These are phyloP conservation scores for Catocala sponsa DNA, from an alignment of 2,888 invertebrate species.

Conservation along the genomic window DNA sequence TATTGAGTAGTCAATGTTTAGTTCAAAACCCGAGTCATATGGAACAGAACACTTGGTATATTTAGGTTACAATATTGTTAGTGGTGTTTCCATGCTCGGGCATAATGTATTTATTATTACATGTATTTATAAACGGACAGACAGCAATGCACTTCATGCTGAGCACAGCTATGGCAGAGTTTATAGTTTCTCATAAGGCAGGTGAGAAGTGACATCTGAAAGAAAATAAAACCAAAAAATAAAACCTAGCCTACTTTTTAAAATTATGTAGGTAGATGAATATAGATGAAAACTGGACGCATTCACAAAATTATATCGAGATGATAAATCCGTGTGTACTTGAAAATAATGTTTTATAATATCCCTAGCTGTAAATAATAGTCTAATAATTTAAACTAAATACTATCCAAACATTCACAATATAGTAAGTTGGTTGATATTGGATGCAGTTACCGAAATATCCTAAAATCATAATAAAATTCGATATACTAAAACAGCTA, in stretches of 20 bases:
- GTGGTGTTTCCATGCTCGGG: conserved; percentile 72
- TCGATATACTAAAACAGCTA: background rate
- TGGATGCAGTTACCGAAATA: background rate
- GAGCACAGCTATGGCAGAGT: conserved; percentile 85
- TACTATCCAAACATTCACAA: background rate
- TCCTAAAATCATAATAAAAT: background rate
- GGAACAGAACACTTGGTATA: conserved; percentile 27
- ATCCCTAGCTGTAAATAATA: conserved; percentile 1
- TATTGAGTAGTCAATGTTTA: background rate
- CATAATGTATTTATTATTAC: conserved; percentile 62
- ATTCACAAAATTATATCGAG: conserved; percentile 3
- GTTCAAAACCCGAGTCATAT: conserved; percentile 11
- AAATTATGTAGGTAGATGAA: conserved; percentile 17
- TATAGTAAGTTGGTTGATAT: background rate
- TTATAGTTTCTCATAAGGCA: conserved; percentile 98
- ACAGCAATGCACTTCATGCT: conserved; percentile 85
- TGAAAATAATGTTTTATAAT: background rate
- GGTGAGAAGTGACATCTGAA: conserved; percentile 96
- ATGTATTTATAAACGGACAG: conserved; percentile 61
- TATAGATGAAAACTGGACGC: conserved; percentile 9
- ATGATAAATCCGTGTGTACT: background rate
- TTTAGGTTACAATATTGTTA: conserved; percentile 56
- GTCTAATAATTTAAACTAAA: background rate
- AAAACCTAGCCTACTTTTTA: conserved; percentile 49
- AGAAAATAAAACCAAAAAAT: conserved; percentile 87